phyloP scores from a whole-genome alignment of 2,113 vertebrate genomes.

The Chlorodrepanis virens region DNA sequence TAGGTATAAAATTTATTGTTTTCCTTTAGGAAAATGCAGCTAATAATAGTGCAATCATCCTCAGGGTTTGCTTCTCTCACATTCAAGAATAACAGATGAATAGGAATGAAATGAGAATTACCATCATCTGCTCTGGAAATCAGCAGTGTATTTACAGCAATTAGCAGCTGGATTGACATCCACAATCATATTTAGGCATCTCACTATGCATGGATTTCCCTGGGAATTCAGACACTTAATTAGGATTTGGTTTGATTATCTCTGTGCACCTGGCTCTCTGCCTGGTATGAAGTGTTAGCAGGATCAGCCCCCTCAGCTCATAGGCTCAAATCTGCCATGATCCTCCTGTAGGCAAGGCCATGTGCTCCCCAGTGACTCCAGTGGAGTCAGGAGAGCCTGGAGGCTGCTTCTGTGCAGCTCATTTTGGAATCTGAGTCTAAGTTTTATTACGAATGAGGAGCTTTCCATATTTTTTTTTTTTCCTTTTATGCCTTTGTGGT shows the following conservation, averaged over 20 bases:
- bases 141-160: not conserved
- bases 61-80: not conserved
- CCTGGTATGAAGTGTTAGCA: slow-evolving; percentile 40
- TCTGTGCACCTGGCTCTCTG: slow-evolving; percentile 23
- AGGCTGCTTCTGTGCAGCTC: slow-evolving; percentile 13
- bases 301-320: slow-evolving; percentile 41
- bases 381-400: not conserved
- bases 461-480: not conserved
- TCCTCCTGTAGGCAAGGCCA: not conserved
- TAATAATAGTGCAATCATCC: not conserved
- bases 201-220: not conserved
- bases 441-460: not conserved
- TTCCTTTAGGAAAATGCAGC: not conserved
- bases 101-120: not conserved
- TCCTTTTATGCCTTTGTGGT: not conserved
- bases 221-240: slow-evolving; percentile 52
- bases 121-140: not conserved
- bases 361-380: not conserved
- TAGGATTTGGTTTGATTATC: slow-evolving; percentile 30
- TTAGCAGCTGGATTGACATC: not conserved
- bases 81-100: not conserved
- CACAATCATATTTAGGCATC: not conserved
- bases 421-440: not conserved
- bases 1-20: not conserved
- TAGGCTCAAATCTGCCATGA: slow-evolving; percentile 25